Evolutionary conservation across 2,888 invertebrate genomes (phyloP).

Genomic region (Diploptera punctata): DNA sequence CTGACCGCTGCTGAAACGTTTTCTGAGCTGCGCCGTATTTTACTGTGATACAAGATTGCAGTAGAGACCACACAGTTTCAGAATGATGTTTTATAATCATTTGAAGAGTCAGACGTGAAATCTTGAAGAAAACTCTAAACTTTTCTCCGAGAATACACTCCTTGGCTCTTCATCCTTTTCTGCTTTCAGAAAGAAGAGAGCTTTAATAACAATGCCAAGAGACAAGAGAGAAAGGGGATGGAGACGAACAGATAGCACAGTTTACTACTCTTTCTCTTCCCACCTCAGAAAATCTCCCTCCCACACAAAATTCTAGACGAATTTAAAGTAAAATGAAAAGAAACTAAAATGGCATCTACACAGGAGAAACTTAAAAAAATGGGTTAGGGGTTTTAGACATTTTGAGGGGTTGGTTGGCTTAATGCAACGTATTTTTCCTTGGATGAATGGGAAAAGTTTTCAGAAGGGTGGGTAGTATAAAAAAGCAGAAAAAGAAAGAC

Average conservation of each 20-base stretch:
- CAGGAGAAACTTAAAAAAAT: conserved; percentile 14
- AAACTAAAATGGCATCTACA: conserved; percentile 29
- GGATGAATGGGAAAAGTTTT: conserved; percentile 23
- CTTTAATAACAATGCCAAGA: conserved; percentile 9
- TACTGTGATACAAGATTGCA: too few species aligned
- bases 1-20: too few species aligned
- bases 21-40: too few species aligned
- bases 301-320: conserved; percentile 12
- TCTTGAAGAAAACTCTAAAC: conserved; percentile 9
- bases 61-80: neutral
- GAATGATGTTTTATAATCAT: conserved; percentile 8
- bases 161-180: neutral
- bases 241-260: conserved; percentile 22
- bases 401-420: conserved; percentile 4
- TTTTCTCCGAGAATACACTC: neutral
- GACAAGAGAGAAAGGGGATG: neutral
- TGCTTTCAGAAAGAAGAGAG: neutral
- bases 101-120: conserved; percentile 4
- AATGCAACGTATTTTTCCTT: conserved; percentile 18
- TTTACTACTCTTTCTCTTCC: conserved; percentile 1
- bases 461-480: neutral
- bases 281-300: neutral
- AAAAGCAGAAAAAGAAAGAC: neutral
- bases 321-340: conserved; percentile 35
- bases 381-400: neutral